Base-by-base conservation (phyloP, 2,888 invertebrate genomes). In the Tuberolachnus salignus region DNA sequence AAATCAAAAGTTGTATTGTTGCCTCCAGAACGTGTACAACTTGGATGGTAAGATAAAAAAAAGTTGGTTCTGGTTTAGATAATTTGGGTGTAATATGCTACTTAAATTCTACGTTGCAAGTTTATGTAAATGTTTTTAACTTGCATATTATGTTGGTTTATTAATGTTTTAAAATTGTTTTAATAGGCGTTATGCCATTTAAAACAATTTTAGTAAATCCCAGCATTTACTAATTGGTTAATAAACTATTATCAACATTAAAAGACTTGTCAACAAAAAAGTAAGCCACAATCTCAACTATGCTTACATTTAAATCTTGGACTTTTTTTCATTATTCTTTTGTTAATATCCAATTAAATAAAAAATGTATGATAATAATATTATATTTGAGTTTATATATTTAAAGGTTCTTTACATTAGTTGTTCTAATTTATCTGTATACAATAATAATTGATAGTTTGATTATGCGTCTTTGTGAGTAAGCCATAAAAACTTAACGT, bases 21-120 rank as follows among this genome's bases (percentile, higher is more conserved):
- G 85, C 90, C 93, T 11, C 87, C 92, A 80, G 92, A 94, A 82
- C 91, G 91, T 83, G 91, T 98, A 6, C 90, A 91, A 83, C 88
- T 96, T 81, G 94, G 95, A 16, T 97, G 97, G 96, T 91, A 90
- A 83, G 86, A 87, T 80, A 88, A 85, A 46, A 78, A 92, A 92
- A 81, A 72, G 91, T 93, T 16, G 97, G 97, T 34, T 91, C 94
- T 73, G 98, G 98, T 57, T 92, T 98, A 90, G 90, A 92, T 84
- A 98, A 98, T 88, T 91, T 96, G 23, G 97, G 97, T 81, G 98
- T 98, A 86, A 97, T 97, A n/a, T 98, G 98, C 86, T 98, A 98
- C 87, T 88, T 98, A 83, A 98, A 98, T 86, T 95, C 97, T 13
- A 95, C 94, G 1, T 88, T 98, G 55, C 98, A 97, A 84, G 84